Evolutionary conservation across 35 echinoderm and acorn worm genomes (phyloP).

Genomic region (Diadema setosum): DNA sequence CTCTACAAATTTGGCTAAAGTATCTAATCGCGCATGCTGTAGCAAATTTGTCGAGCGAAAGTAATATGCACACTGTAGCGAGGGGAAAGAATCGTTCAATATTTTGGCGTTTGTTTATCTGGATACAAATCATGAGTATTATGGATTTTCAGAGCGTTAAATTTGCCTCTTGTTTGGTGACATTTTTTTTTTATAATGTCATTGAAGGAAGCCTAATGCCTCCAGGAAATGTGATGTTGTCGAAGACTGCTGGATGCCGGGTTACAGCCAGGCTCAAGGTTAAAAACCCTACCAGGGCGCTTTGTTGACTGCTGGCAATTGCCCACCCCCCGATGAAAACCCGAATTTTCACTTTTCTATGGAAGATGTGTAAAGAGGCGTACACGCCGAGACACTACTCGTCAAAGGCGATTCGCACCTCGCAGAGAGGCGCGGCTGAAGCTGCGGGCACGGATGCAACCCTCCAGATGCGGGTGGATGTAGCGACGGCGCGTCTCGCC

Average conservation of each 20-base stretch:
- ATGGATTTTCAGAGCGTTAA: neutral
- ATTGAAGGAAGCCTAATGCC: no score
- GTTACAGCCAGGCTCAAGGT: neutral
- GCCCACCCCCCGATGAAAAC: neutral
- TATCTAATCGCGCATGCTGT: neutral
- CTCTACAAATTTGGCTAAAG: neutral
- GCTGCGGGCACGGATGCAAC: neutral
- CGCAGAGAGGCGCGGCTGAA: neutral
- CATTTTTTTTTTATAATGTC: no score
- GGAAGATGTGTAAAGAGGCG: neutral
- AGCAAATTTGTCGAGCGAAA: neutral
- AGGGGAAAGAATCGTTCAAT: neutral
- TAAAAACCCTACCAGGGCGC: neutral
- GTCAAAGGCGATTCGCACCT: neutral
- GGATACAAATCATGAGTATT: neutral
- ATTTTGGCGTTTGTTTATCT: constrained; percentile 1
- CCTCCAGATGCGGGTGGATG: neutral
- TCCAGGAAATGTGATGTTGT: no score
- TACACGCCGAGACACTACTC: neutral
- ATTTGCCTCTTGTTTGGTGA: neutral
- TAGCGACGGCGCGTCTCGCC: neutral
- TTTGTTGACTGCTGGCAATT: neutral
- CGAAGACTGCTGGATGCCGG: no score
- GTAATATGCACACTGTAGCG: neutral
- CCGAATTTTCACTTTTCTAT: neutral